Percentiles rank a stretch among this genome's conserved stretches.
These are phyloP conservation scores for Solea senegalensis DNA, from an alignment of 2,113 vertebrate species.

Conservation along the genomic window DNA sequence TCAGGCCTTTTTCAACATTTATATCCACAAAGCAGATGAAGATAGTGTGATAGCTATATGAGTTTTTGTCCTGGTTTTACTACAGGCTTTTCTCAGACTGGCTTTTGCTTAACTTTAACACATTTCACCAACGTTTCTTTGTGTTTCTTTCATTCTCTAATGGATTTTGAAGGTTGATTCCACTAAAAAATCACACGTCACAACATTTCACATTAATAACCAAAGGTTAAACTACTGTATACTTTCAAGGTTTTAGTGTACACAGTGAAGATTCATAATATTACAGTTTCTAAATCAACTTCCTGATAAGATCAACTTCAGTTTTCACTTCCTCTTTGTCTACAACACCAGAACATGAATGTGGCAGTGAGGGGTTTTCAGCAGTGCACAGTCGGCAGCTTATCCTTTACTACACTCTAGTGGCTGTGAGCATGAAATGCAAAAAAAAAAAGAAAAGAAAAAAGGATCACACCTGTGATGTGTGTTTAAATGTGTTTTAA, in stretches of 20 bases:
- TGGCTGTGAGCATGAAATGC: conserved; percentile 36
- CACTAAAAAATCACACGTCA: background rate
- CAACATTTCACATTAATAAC: background rate
- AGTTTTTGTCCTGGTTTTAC: background rate
- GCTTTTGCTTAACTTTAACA: background rate
- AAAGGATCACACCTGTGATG: background rate
- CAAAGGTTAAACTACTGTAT: background rate
- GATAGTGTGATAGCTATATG: background rate
- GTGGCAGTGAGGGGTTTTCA: background rate
- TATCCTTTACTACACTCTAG: conserved; percentile 62
- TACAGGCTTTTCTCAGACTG: background rate
- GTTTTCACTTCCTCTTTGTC: conserved; percentile 73
- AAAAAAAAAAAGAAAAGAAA: background rate
- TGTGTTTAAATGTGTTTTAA: no score
- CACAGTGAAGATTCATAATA: conserved; percentile 2
- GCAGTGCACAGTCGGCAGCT: background rate
- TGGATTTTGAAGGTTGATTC: background rate
- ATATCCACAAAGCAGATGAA: background rate
- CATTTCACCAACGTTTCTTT: background rate
- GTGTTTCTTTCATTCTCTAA: background rate
- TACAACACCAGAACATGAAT: conserved; percentile 29
- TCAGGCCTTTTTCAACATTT: background rate
- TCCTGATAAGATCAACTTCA: conserved; percentile 52
- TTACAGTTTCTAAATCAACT: conserved; percentile 38
- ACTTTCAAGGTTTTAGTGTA: background rate